Base-by-base conservation (phyloP, 2,113 vertebrate genomes). In the Pelecanus crispus region DNA sequence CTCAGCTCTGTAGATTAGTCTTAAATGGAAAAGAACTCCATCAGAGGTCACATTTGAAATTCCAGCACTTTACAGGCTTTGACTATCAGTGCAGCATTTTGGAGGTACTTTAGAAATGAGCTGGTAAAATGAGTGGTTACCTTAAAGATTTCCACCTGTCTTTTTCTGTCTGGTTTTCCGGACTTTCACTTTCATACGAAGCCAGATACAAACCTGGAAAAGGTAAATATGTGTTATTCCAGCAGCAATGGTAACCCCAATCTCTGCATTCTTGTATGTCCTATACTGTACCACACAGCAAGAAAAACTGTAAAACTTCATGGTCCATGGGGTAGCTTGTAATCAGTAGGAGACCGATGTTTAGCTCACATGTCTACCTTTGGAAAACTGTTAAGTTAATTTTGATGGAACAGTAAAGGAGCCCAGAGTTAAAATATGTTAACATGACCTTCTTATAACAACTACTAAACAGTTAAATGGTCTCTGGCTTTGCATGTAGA, bases 161-260 rank as follows among this genome's bases (percentile, higher is more conserved):
- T 89, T 98, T 98, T 95, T 98, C 98, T 61, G 98, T 98, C 94
- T 98, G 98, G 95, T 98, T 98, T 94, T 98, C 98, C 0, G 98
- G 98, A 82, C 98, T 98, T 95, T 98, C 98, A 90, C 98, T 98
- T 95, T 98, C 98, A 92, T 98, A 98, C 44, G 98, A 98, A 94
- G 98, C 98, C 97, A 98, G 93, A 96, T 98, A 98, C 83, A 98
- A 98, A 95, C 98, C 98, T 98, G 68, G 40, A 61, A 86, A 93
- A 25, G n/a, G 50, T 62, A 95, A 87, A 28, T n/a, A 74, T 16
- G 38, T 31, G 32, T 96, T 94, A 95, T 22, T 90, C 32, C 86
- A 75, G 49, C 34, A 73, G 38, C 24, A 65, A 21, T 6, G 25
- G 32, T 19, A 66, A 44, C 9, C 19, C 11, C 47, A 5, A 32